phyloP scores from a whole-genome alignment of 2,888 invertebrate species.

The Phytoseiulus persimilis region DNA sequence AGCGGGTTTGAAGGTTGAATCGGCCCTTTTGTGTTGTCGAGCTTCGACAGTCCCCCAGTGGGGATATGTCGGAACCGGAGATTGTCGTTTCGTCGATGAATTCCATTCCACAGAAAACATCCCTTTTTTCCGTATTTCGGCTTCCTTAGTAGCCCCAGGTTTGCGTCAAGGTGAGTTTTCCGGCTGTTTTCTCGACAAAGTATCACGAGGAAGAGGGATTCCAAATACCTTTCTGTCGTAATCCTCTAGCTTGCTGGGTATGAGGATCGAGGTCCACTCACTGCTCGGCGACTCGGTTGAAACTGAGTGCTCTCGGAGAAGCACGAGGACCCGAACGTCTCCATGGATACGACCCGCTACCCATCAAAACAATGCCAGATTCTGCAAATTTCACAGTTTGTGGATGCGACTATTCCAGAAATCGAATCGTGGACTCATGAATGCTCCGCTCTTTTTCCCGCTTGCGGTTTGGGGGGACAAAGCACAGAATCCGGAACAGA shows the following conservation, averaged over 20 bases:
- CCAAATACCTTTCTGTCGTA: not conserved
- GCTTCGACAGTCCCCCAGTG: too few species aligned
- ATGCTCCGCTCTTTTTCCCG: not conserved
- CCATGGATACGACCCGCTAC: not conserved
- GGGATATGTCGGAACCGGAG: too few species aligned
- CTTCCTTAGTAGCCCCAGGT: not conserved
- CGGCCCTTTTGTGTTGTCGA: too few species aligned
- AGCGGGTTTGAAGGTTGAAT: too few species aligned
- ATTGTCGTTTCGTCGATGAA: too few species aligned
- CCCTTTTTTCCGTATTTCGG: too few species aligned
- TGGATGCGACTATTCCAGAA: not conserved
- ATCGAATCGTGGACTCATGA: not conserved
- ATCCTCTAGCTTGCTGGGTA: not conserved
- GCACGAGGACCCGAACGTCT: not conserved
- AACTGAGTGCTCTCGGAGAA: not conserved
- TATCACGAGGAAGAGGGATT: not conserved
- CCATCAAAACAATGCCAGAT: not conserved
- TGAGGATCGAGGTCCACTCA: not conserved
- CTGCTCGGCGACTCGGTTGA: not conserved
- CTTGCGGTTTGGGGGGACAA: too few species aligned
- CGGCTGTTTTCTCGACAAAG: not conserved
- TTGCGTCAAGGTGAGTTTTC: not conserved
- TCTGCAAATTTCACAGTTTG: not conserved
- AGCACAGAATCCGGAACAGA: too few species aligned
- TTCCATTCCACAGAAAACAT: too few species aligned